Evolutionary conservation across 2,797 vertebrate species (phyloP).

Genomic region (Salmo trutta): DNA sequence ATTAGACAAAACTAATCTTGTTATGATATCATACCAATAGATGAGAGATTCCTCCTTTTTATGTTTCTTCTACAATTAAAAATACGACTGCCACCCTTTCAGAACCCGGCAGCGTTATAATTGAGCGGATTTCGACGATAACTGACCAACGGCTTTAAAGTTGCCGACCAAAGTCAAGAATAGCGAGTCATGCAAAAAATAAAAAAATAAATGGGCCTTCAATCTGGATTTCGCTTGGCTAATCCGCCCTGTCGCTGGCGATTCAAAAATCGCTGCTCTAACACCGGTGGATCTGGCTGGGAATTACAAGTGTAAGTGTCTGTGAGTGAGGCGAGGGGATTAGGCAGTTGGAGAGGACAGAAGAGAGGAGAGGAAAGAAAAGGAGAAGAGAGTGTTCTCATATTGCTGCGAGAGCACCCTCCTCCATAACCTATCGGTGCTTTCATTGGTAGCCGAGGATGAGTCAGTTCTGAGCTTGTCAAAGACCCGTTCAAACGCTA

Average conservation of each 20-base stretch:
- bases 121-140: conserved; percentile 51
- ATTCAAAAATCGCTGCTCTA: conserved; percentile 72
- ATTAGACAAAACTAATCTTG: conserved; percentile 53
- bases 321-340: conserved; percentile 71
- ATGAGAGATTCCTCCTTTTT: conserved; percentile 33
- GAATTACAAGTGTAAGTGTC: conserved; percentile 81
- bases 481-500: too few species aligned
- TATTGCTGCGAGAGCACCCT: conserved; percentile 12
- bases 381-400: neutral
- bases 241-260: conserved; percentile 68
- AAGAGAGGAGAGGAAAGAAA: neutral
- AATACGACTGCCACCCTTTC: conserved; percentile 32
- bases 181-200: conserved; percentile 42
- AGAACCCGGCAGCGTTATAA: conserved; percentile 17
- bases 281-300: conserved; percentile 67
- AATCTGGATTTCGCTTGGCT: conserved; percentile 65
- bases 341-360: conserved; percentile 47
- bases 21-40: conserved; percentile 52
- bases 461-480: neutral
- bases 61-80: conserved; percentile 51
- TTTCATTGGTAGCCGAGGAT: neutral
- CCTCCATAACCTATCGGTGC: conserved; percentile 25
- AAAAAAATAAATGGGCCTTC: conserved; percentile 53
- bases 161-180: conserved; percentile 9
- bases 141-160: conserved; percentile 32